A percentile compares a stretch with the other conserved stretches of the same genome.
These are phyloP conservation scores for Macropodus opercularis DNA, from an alignment of 2,797 vertebrate genomes.

Conservation along the genomic window DNA sequence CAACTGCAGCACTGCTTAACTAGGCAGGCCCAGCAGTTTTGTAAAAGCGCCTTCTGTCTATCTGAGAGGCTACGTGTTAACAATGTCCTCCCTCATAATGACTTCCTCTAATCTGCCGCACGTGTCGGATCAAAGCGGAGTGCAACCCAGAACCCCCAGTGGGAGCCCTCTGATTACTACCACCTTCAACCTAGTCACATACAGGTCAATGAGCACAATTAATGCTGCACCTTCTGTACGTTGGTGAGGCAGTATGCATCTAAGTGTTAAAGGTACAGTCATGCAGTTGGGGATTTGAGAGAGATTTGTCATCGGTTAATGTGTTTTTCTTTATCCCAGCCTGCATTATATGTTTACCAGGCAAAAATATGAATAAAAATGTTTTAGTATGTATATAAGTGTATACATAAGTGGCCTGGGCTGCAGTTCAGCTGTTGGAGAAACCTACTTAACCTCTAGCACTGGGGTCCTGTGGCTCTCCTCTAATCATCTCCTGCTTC, in stretches of 20 bases:
- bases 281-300: slow-evolving; percentile 1
- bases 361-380: slow-evolving; percentile 25
- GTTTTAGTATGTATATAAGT: slow-evolving; percentile 32
- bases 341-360: slow-evolving; percentile 12
- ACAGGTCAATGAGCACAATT: slow-evolving; percentile 63
- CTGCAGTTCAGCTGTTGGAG: slow-evolving; percentile 42
- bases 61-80: slow-evolving; percentile 61
- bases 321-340: slow-evolving; percentile 10
- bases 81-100: slow-evolving; percentile 53
- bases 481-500: slow-evolving; percentile 73
- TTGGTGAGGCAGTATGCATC: slow-evolving; percentile 15
- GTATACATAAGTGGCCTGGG: slow-evolving; percentile 42
- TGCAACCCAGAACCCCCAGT: slow-evolving; percentile 36
- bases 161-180: slow-evolving; percentile 65
- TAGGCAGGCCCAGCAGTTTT: slow-evolving; percentile 25
- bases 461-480: slow-evolving; percentile 53
- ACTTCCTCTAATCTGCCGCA: slow-evolving; percentile 76
- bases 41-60: slow-evolving; percentile 33
- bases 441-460: slow-evolving; percentile 68
- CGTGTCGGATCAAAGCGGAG: slow-evolving; percentile 72
- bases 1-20: slow-evolving; percentile 14
- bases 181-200: slow-evolving; percentile 55
- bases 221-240: slow-evolving; percentile 21
- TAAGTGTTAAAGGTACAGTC: slow-evolving; percentile 5
- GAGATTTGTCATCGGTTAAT: slow-evolving; percentile 16